Evolutionary conservation across 2,113 vertebrate genomes (phyloP), one percentile per base, ranked within the genome.

Genomic region (Serinus canaria): DNA sequence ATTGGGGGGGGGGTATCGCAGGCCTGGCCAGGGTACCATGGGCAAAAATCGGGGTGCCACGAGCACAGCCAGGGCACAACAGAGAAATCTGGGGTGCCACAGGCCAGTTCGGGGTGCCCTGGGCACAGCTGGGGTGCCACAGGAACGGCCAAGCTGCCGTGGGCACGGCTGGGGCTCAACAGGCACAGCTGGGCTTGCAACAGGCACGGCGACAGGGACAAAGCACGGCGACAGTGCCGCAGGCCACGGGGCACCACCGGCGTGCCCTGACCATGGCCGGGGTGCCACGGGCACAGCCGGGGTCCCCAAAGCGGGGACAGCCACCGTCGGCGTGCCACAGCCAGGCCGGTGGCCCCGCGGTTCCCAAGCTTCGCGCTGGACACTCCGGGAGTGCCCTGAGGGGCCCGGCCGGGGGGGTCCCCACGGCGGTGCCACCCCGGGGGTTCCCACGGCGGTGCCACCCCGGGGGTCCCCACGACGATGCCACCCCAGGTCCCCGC

Each of bases 61-160:
- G 2, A 21, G 20, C 12, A 47, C 21, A 39, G 2, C 1, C 23
- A 4, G 55, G 25, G n/a, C 33, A 23, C 33, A 7, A 15, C 5
- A 24, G 56, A 10, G 3, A 23, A n/a, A 35, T 10, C 6, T 7
- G 33, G 56, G 55, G 55, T 14, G 43, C 1, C 8, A 15, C 0
- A 0, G 28, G 6, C 24, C 7, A 2, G 9, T 0, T 2, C 15
- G 15, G 25, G 33, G 41, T 23, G 52, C 3, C 2, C 8, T 0
- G 0, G 23, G 8, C 7, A 58, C 2, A 6, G 2, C 0, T 9
- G 2, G 33, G 33, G 15, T 46, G 58, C 3, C 11, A 21, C 55
- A 10, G 33, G 55, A 58, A 7, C 33, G 28, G 39, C 12, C 60
- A 31, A 15, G 60, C 39, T 3, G 60, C 39, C 60, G 39, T 0